These are phyloP conservation scores for Scelioninae gen. 1 DNA, from an alignment of 2,888 invertebrate genomes.

Conservation along the genomic window DNA sequence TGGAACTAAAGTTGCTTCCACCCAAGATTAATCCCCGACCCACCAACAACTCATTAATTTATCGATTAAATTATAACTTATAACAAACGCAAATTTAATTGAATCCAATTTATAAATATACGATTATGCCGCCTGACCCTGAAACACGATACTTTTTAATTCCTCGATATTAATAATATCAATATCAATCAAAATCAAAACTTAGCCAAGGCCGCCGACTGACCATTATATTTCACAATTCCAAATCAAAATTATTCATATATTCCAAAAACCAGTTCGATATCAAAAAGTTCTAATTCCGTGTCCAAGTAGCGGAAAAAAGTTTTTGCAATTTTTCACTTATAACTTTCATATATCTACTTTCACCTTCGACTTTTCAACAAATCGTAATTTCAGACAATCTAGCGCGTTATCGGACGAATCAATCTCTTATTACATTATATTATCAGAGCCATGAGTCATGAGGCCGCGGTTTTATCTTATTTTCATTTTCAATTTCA, in stretches of 20 bases:
- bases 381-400: conserved; percentile 9
- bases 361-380: not conserved
- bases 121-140: conserved; percentile 34
- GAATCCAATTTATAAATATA: conserved; percentile 36
- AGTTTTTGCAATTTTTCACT: too few relatives aligned
- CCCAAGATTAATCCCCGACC: conserved; percentile 3
- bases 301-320: too few relatives aligned
- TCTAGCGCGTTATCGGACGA: conserved; percentile 4
- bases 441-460: conserved; percentile 44
- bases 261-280: conserved; percentile 32
- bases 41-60: conserved; percentile 15
- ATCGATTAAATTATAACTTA: not conserved
- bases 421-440: conserved; percentile 19
- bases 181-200: conserved; percentile 55
- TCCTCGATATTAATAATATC: conserved; percentile 40
- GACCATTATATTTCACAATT: conserved; percentile 2
- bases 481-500: conserved; percentile 51
- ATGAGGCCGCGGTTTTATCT: conserved; percentile 41
- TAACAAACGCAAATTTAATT: conserved; percentile 5
- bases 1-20: not conserved
- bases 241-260: conserved; percentile 35
- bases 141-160: conserved; percentile 47
- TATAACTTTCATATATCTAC: not conserved
- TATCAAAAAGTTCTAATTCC: conserved; percentile 27
- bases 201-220: conserved; percentile 16